Base-by-base conservation (phyloP, 2,888 invertebrate genomes). In the Sphaerophoria taeniata region DNA sequence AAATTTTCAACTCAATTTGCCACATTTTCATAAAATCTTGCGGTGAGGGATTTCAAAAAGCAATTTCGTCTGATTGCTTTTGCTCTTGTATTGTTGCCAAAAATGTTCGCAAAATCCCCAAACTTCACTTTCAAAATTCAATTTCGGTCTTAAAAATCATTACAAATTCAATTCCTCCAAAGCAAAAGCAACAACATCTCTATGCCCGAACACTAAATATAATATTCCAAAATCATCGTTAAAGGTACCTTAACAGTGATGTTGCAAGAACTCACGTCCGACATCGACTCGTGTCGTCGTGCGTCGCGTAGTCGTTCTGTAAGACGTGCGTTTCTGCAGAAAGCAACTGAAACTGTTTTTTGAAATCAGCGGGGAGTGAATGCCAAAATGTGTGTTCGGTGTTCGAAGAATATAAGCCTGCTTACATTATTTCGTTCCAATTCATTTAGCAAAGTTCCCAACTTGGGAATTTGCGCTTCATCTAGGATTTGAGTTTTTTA, bases 401-500 rank as follows among this genome's bases (percentile, higher is more conserved):
- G 24, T 24, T 24, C 14, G 7, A 49, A 43, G 31, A 65, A 36
- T 65, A 31, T 67, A 67, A 67, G 51, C 53, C 67, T 53, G 36
- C 60, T 60, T 43, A 43, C 24, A 24, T 24, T 43, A 36, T 34
- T 51, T 36, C 16, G 65, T 67, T 53, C 67, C 67, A 9, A 67
- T 67, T 67, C 51, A 67, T 67, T 67, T 39, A 31, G 12, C 51
- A 51, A 14, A 14, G 49, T 43, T 43, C 49, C 6, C 36, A 51
- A 51, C 39, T 31, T 53, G 53, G 53, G 67, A 53, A 43, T 67
- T 67, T 67, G 53, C 67, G 67, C 67, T 39, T 67, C 67, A 67
- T 53, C 67, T 53, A 49, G 49, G 65, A 65, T 65, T 65, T 65
- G 60, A 43, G 39, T 60, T 60, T 60, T 60, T 63, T 31, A 45